Evolutionary conservation across 2,888 invertebrate genomes (phyloP).

Genomic region (Ypsolopha scabrella): DNA sequence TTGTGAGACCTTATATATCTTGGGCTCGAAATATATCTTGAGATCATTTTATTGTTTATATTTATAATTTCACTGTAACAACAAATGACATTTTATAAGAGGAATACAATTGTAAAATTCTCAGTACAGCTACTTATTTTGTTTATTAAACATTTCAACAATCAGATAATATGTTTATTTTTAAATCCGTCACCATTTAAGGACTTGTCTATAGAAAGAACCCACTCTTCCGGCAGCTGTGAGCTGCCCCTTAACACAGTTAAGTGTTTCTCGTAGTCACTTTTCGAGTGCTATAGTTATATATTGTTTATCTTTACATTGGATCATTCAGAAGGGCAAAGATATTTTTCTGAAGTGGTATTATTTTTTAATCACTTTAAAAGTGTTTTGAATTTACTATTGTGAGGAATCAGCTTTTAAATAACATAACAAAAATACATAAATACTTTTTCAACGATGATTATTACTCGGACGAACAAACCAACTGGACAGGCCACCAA

Average conservation of each 20-base stretch:
- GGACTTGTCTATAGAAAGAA: background rate
- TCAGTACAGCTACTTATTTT: background rate
- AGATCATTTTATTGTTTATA: no score
- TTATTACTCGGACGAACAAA: no score
- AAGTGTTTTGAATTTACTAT: no score
- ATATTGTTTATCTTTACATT: constrained; percentile 1
- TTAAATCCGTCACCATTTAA: constrained; percentile 1
- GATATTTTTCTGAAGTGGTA: no score
- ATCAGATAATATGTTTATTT: background rate
- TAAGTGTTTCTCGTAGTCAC: background rate
- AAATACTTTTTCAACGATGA: no score
- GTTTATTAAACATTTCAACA: background rate
- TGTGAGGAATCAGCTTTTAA: no score
- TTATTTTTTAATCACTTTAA: no score
- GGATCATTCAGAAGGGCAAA: background rate
- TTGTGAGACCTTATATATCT: no score
- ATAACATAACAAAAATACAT: no score
- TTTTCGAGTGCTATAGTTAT: background rate
- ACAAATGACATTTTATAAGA: background rate
- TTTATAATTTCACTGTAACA: no score
- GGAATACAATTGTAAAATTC: background rate
- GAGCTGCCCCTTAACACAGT: background rate
- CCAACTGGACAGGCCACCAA: no score
- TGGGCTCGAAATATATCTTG: no score
- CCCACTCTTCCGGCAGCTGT: constrained; percentile 2